Evolutionary conservation across 1,140 invertebrate genomes (phyloP), one percentile per base, ranked within the genome.

Genomic region (Drosophila tristis): DNA sequence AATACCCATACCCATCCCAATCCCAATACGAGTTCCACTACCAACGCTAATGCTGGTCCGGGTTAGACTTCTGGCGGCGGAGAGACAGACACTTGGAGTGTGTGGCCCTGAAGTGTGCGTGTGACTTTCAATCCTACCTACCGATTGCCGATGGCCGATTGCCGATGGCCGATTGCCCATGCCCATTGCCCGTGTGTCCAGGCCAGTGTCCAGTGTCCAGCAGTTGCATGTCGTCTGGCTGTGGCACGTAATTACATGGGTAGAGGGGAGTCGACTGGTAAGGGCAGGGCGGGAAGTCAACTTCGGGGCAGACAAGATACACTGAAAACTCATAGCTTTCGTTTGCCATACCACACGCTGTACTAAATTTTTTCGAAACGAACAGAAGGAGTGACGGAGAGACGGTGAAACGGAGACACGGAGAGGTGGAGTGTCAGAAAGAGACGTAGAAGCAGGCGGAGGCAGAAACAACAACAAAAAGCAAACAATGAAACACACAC

Each of bases 281-380:
- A n/a, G 29, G 43, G 35, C 35, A 13, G 15, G 44, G 20, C 54
- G 64, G 26, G 53, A 58, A 55, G 63, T 63, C 67, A 65, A 60
- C 44, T 25, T 48, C 23, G 48, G 50, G 49, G 39, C 81, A 68
- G 78, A 84, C 72, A 87, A 84, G 79, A 87, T 87, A 87, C 84
- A 87, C 85, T 87, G 84, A 89, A 79, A 87, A 87, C 84, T 87
- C 79, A 87, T 87, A 87, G 84, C 84, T 87, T 87, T 87, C 84
- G 85, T 87, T 87, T 87, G 84, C 84, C 84, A 87, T 87, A 87
- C 84, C 84, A 87, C 61, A 89, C 84, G 84, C 84, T 87, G 84
- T 87, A 87, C 82, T 89, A 87, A 78, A 87, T 82, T 87, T 82
- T 85, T 80, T 80, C 68, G 82, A 86, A 87, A 59, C 60, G 70